Conservation (phyloP, 2,113 vertebrate species). For the Gallinago paraguaiae region DNA sequence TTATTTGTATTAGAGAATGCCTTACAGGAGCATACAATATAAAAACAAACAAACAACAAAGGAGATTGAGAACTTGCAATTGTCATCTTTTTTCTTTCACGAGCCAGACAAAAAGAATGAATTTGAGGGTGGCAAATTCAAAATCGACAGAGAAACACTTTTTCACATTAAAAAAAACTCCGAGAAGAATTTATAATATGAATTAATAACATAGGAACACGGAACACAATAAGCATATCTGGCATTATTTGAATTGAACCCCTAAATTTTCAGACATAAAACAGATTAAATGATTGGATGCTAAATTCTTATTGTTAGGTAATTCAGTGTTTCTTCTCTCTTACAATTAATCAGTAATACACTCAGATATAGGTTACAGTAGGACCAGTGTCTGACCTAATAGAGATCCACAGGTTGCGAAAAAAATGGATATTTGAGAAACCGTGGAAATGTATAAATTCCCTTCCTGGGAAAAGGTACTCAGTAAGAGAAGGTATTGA, state of each 20-base stretch:
- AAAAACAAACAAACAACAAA: background rate
- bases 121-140: background rate
- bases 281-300: background rate
- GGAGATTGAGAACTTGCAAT: background rate
- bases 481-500: background rate
- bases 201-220: background rate
- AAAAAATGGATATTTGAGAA: accelerated
- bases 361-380: accelerated
- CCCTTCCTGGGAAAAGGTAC: background rate
- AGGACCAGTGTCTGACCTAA: background rate
- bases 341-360: background rate
- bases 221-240: background rate
- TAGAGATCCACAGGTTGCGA: background rate
- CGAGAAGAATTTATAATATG: background rate
- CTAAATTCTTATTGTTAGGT: background rate
- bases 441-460: background rate
- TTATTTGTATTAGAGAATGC: background rate
- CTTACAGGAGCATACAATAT: background rate
- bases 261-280: background rate
- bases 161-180: background rate
- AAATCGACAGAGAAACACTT: background rate
- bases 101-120: background rate
- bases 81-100: accelerated
- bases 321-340: background rate
- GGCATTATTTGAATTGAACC: background rate